A percentile compares a stretch with the other conserved stretches of the same genome.
Evolutionary conservation across 2,888 invertebrate genomes (phyloP).

Genomic region (Peribatodes rhomboidaria): DNA sequence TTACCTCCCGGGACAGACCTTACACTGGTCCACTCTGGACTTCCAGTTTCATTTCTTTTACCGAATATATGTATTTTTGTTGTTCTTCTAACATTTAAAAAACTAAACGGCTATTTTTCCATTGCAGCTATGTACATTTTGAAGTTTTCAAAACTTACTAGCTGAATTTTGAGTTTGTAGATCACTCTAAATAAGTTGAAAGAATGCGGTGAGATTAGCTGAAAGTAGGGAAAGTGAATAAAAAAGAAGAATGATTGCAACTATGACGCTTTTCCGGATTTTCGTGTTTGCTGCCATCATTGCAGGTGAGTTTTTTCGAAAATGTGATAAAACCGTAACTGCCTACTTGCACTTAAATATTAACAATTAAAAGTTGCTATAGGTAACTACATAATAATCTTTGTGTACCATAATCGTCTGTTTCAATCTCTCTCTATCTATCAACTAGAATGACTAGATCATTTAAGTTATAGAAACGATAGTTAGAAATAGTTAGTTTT

Average conservation of each 20-base stretch:
- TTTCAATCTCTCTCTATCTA: too few species aligned
- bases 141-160: not conserved
- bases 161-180: slow-evolving; percentile 6
- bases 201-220: slow-evolving; percentile 36
- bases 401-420: too few species aligned
- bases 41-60: slow-evolving; percentile 10
- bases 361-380: too few species aligned
- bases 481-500: too few species aligned
- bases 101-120: not conserved
- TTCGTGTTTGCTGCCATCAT: slow-evolving; percentile 32
- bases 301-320: slow-evolving; percentile 31
- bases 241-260: slow-evolving; percentile 13
- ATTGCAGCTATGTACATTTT: not conserved
- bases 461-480: too few species aligned
- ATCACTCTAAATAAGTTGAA: not conserved
- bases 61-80: not conserved
- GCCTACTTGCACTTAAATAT: not conserved
- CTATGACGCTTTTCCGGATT: slow-evolving; percentile 20
- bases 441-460: too few species aligned
- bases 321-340: not conserved
- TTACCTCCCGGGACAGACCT: slow-evolving; percentile 36
- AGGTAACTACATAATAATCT: too few species aligned
- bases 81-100: not conserved
- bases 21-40: slow-evolving; percentile 12
- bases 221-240: slow-evolving; percentile 21